A percentile compares a stretch with the other conserved stretches of the same genome.
Evolutionary conservation across 2,113 vertebrate genomes (phyloP).

Genomic region (Cisticola juncidis): DNA sequence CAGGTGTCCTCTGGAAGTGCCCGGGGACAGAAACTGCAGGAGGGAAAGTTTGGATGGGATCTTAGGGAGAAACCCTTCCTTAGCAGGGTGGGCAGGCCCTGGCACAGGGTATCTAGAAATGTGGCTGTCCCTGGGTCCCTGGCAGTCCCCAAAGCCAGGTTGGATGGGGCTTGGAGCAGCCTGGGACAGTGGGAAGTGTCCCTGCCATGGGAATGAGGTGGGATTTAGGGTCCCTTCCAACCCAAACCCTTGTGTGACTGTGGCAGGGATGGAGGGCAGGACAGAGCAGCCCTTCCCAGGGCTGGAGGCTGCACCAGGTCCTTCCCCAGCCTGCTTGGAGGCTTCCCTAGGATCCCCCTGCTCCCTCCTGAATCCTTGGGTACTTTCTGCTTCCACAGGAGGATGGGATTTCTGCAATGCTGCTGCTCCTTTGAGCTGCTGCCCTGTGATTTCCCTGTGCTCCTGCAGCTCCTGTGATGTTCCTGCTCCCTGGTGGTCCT

Average conservation of each 20-base stretch:
- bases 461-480: not conserved
- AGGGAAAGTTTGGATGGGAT: not conserved
- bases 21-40: not conserved
- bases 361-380: not conserved
- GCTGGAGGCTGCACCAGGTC: not conserved
- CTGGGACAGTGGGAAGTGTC: fast-evolving
- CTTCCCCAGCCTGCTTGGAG: not conserved
- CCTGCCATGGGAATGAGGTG: not conserved
- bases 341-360: not conserved
- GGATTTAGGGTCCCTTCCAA: not conserved
- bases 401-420: not conserved
- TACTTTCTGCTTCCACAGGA: not conserved
- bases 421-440: not conserved
- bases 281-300: not conserved
- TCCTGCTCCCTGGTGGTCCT: not conserved
- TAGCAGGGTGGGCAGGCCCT: not conserved
- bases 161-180: fast-evolving
- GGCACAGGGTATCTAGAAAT: not conserved
- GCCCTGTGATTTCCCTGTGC: not conserved
- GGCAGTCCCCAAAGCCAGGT: not conserved
- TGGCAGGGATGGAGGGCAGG: not conserved
- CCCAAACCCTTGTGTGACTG: fast-evolving
- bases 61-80: not conserved
- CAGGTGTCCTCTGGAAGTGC: not conserved
- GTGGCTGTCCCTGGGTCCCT: not conserved